Evolutionary conservation across 2,797 vertebrate genomes (phyloP).

Genomic region (Dipus sagitta): DNA sequence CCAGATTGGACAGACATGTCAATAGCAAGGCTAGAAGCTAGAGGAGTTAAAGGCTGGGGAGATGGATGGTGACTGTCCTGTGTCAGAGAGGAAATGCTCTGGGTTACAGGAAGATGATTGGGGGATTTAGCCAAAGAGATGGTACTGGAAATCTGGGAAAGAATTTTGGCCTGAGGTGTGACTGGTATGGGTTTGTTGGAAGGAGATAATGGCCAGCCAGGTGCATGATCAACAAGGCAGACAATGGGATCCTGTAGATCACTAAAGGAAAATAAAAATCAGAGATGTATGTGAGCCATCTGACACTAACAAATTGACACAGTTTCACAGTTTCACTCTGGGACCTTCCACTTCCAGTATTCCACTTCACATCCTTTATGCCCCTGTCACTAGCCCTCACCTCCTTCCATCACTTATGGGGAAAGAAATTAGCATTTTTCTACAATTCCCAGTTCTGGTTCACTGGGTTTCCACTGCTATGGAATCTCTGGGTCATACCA

Average conservation of each 20-base stretch:
- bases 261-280: slow-evolving; percentile 82
- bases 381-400: background rate
- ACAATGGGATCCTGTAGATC: slow-evolving; percentile 81
- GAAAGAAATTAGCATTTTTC: slow-evolving; percentile 9
- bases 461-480: background rate
- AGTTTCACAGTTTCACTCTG: background rate
- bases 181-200: slow-evolving; percentile 46
- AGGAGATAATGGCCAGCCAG: slow-evolving; percentile 65
- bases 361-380: background rate
- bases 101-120: slow-evolving; percentile 62
- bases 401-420: background rate
- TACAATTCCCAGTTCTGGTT: background rate
- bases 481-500: background rate
- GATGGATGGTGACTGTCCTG: slow-evolving; percentile 53
- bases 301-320: background rate
- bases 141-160: slow-evolving; percentile 57
- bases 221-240: slow-evolving; percentile 66
- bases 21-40: slow-evolving; percentile 38
- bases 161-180: slow-evolving; percentile 47
- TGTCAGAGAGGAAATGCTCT: slow-evolving; percentile 57
- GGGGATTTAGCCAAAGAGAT: slow-evolving; percentile 68
- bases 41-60: slow-evolving; percentile 68
- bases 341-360: background rate
- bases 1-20: slow-evolving; percentile 68
- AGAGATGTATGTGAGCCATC: slow-evolving; percentile 63